Evolutionary conservation across 2,113 vertebrate species (phyloP), one percentile per base, ranked within the genome.

Genomic region (Oryzias melastigma): DNA sequence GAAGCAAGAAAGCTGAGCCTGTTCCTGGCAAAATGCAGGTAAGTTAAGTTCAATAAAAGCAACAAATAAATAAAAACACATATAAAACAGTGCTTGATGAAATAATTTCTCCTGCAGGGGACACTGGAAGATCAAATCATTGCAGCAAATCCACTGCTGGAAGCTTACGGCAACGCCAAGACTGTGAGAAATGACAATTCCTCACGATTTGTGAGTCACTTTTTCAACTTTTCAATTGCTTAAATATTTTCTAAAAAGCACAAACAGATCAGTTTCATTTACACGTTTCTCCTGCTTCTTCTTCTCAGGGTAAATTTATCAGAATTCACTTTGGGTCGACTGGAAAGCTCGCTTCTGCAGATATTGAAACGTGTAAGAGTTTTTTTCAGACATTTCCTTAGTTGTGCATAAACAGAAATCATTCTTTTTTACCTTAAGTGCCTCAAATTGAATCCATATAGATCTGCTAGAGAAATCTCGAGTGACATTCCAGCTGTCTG

Each of bases 281-380:
- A 22, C 25, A 44, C 49, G 0, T 56, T 13, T 25, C 24, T 52
- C 12, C 29, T 35, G 29, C 8, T 73, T 3, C 58, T 56, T 64
- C 41, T 12, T 4, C 5, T 24, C 5, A 84, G 95, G 95, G 94
- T 52, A 97, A 97, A 90, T 97, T 95, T 74, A 97, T 97, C 88
- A 92, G 95, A 86, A 96, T 96, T 79, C 95, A 97, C 67, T 97
- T 96, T 75, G 94, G 90, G 0, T 69, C 94, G 25, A 95, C 95
- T 25, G 95, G 96, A 75, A 98, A 98, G 71, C 83, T 98, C 90
- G 91, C 96, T 78, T 98, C 96, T 80, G 96, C 96, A 68, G 96
- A 98, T 78, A 98, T 98, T 89, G 96, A 98, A 90, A 98, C 96
- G 51, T 98, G 95, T 98, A 90, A 93, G 94, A 14, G 12, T 45